Conservation (phyloP, 1,140 invertebrate species). For the Lithobius niger region DNA sequence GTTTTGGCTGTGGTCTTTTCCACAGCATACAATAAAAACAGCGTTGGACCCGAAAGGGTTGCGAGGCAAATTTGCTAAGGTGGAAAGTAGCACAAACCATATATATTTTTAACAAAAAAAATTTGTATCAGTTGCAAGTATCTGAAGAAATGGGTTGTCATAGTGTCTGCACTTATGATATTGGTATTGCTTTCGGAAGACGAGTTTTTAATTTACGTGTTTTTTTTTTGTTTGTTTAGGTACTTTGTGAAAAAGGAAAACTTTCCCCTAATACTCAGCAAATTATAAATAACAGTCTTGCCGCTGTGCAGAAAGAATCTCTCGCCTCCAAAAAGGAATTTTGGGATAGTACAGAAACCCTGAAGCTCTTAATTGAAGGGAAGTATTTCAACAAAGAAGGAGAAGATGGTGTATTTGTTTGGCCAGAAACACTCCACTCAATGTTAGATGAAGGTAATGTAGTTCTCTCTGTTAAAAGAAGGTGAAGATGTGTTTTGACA, state of each 20-base stretch:
- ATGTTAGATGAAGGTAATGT: slow-evolving; percentile 58
- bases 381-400: slow-evolving; percentile 56
- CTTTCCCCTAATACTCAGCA: slow-evolving; percentile 45
- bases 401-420: slow-evolving; percentile 35
- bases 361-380: slow-evolving; percentile 54
- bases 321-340: slow-evolving; percentile 52
- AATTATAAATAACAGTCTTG: slow-evolving; percentile 48
- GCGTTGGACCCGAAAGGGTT: no score
- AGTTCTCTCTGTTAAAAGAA: no score
- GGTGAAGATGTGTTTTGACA: no score
- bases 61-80: no score
- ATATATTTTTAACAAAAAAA: no score
- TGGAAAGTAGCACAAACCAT: no score
- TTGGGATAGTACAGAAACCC: slow-evolving; percentile 55
- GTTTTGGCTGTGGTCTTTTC: no score
- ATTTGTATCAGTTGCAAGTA: no score
- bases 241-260: slow-evolving; percentile 52
- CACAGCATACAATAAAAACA: no score
- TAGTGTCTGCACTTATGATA: no score
- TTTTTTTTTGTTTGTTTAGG: slow-evolving; percentile 37
- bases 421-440: slow-evolving; percentile 52
- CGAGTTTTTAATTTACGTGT: slow-evolving; percentile 3
- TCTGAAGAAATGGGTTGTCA: no score
- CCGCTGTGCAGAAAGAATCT: slow-evolving; percentile 49
- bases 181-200: no score